Evolutionary conservation across 2,888 invertebrate species (phyloP), one percentile per base, ranked within the genome.

Genomic region (Onchidella celtica): DNA sequence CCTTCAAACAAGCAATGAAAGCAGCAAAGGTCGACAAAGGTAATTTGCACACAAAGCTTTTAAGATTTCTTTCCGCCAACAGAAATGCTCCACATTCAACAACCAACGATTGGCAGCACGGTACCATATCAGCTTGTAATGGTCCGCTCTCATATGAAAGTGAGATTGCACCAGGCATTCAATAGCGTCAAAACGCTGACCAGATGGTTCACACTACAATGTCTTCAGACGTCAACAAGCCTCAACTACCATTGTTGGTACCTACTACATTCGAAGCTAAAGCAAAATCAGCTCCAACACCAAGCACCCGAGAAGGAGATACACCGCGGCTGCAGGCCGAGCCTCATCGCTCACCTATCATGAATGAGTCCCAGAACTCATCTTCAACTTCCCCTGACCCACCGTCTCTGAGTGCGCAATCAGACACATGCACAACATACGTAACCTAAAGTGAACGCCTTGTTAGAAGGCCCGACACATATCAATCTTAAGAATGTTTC

Each of bases 1-100:
- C 84, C n/a, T 84, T 87, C 65, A 87, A 86, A 81, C 61, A 61
- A 59, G 32, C 61, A 55, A 40, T 27, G 47, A 47, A 47, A 17
- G 47, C 47, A 17, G 38, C 27, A n/a, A n/a, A n/a, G n/a, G n/a
- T n/a, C n/a, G n/a, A n/a, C n/a, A 70, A n/a, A 17, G 70, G 40
- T 21, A 70, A 40, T 34, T 32, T 66, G 66, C 27, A 27, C 27
- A 66, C 66, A 3, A 66, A 66, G 32, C 29, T 66, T 27, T 6
- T 11, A 27, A 4, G 38, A 38, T 70, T n/a, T 34, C 40, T 70
- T 4, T 27, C 38, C 3, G n/a, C 70, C 17, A 38, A 70, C 24
- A 6, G 40, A 21, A 70, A 70, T 27, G 40, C 38, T 3, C 38
- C 40, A 9, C 70, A 70, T 27, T 38, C 40, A 40, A 38, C 70